Percentiles rank a stretch among this genome's conserved stretches.
Evolutionary conservation across 2,888 invertebrate genomes (phyloP).

Genomic region (Noctuana brunneofusca): DNA sequence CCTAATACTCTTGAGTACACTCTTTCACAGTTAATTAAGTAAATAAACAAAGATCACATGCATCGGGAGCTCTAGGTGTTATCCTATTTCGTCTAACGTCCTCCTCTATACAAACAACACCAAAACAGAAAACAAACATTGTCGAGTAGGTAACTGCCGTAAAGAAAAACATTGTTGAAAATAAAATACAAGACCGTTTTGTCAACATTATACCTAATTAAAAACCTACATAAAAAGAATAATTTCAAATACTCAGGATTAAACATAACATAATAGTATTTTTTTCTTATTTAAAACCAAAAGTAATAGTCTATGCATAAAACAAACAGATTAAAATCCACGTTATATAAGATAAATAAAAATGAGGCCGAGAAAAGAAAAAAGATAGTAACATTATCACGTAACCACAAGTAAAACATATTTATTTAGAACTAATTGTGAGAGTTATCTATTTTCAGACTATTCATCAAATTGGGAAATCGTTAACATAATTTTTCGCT

Average conservation of each 20-base stretch:
- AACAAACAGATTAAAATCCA: too few relatives aligned
- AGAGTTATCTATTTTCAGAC: not conserved
- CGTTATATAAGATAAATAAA: too few relatives aligned
- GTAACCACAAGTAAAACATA: too few relatives aligned
- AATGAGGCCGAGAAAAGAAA: too few relatives aligned
- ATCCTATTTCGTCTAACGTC: conserved; percentile 54
- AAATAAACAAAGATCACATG: conserved; percentile 62
- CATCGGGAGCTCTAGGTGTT: conserved; percentile 55
- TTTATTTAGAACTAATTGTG: too few relatives aligned
- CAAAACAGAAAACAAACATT: conserved; percentile 7
- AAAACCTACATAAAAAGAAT: too few relatives aligned
- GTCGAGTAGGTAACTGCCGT: not conserved
- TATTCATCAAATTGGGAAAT: not conserved
- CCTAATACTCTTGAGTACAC: conserved; percentile 64
- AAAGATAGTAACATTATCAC: too few relatives aligned
- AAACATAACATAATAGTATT: too few relatives aligned
- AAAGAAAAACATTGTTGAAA: not conserved
- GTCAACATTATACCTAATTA: too few relatives aligned
- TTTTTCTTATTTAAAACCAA: too few relatives aligned
- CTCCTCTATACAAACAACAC: conserved; percentile 32
- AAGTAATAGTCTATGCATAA: too few relatives aligned
- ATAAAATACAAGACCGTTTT: not conserved
- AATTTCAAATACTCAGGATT: too few relatives aligned
- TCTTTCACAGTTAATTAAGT: conserved; percentile 63
- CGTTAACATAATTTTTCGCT: conserved; percentile 72